Percentiles rank a stretch among this genome's conserved stretches.
Evolutionary conservation across 2,888 invertebrate species (phyloP).

Genomic region (Acanthococcus lagerstroemiae): DNA sequence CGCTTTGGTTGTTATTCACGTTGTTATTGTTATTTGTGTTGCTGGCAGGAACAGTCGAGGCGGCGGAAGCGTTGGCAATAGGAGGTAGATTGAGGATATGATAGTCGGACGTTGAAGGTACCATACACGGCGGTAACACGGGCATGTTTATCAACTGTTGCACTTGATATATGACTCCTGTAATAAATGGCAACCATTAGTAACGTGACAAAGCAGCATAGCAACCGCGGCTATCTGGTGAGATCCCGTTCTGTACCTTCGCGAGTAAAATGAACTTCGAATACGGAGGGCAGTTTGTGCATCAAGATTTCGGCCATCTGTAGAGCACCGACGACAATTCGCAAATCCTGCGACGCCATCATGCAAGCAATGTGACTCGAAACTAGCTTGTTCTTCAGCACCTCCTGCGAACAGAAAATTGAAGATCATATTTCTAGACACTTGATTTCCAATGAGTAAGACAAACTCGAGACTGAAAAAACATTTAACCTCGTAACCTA

Average conservation of each 20-base stretch:
- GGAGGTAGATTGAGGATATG: constrained; percentile 44
- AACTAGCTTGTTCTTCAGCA: constrained; percentile 62
- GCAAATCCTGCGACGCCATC: constrained; percentile 92
- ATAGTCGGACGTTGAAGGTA: constrained; percentile 43
- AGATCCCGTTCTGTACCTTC: constrained; percentile 54
- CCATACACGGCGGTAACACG: constrained; percentile 43
- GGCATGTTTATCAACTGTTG: constrained; percentile 40
- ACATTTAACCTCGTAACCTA: not conserved
- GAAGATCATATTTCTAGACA: not conserved
- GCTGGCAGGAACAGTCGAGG: constrained; percentile 39
- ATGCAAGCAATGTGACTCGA: constrained; percentile 96
- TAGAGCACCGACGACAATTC: constrained; percentile 91
- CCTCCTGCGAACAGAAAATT: constrained; percentile 42
- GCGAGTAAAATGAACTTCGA: constrained; percentile 87
- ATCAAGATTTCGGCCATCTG: constrained; percentile 96
- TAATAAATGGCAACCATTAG: constrained; percentile 2
- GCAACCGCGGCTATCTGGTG: not conserved
- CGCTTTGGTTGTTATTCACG: constrained; percentile 6
- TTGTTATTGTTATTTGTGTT: constrained; percentile 7
- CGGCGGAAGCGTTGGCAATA: constrained; percentile 41
- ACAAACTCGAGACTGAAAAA: not conserved
- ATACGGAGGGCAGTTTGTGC: constrained; percentile 90
- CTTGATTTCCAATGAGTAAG: not conserved
- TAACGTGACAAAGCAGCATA: not conserved
- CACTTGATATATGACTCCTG: constrained; percentile 79